Percentiles rank a stretch among this genome's conserved stretches.
phyloP scores from a whole-genome alignment of 2,797 vertebrate species.

The Linurgus olivaceus region DNA sequence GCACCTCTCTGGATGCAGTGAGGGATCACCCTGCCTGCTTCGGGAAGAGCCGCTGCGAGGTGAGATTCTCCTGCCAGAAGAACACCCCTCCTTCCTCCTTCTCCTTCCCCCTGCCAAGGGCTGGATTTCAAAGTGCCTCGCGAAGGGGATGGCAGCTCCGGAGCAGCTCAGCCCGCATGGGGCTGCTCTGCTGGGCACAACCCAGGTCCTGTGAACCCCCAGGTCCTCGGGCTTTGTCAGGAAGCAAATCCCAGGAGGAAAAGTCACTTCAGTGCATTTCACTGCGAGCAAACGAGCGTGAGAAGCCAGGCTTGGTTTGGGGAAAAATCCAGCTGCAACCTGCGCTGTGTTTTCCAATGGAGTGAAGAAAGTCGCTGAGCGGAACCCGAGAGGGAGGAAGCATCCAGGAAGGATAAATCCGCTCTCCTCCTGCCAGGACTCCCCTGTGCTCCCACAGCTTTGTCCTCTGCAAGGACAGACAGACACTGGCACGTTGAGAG shows the following conservation, averaged over 20 bases:
- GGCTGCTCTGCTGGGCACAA: neutral
- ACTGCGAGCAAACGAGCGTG: neutral
- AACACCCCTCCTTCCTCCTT: neutral
- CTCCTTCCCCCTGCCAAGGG: neutral
- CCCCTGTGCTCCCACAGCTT: fast-evolving
- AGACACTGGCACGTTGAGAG: fast-evolving
- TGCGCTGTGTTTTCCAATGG: neutral
- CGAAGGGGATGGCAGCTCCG: neutral
- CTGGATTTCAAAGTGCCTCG: neutral
- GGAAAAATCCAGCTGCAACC: neutral
- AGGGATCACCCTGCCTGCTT: neutral
- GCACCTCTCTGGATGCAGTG: neutral
- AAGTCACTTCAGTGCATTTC: neutral
- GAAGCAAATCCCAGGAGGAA: neutral
- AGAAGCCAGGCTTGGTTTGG: neutral
- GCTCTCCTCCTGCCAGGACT: neutral
- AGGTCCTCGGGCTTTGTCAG: neutral
- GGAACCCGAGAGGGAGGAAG: neutral
- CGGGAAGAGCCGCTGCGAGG: neutral
- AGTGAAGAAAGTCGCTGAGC: neutral
- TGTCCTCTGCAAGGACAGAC: neutral
- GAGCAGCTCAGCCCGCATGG: neutral
- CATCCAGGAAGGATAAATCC: neutral
- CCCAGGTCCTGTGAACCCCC: neutral
- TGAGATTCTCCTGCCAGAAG: neutral